A percentile compares a stretch with the other conserved stretches of the same genome.
Conservation (phyloP, 2,797 vertebrate genomes). For the Gambelia wislizenii region DNA sequence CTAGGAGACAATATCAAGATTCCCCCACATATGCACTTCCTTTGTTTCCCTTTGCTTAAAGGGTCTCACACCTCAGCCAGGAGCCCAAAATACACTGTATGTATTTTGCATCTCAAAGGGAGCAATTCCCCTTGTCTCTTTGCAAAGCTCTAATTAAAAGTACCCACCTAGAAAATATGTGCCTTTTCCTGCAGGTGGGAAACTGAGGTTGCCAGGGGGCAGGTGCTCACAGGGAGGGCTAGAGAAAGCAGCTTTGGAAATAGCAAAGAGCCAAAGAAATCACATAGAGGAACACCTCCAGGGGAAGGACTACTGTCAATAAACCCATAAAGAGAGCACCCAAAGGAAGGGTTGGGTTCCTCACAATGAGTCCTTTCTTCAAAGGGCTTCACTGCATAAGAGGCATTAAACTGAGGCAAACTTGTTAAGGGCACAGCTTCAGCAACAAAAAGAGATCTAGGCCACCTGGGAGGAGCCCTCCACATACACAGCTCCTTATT, state of each 20-base stretch:
- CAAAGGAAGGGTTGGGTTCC: slow-evolving; percentile 2
- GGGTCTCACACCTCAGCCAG: slow-evolving; percentile 1
- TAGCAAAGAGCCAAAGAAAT: not conserved
- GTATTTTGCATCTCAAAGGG: not conserved
- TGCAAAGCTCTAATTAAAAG: slow-evolving; percentile 29
- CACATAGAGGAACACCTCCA: not conserved
- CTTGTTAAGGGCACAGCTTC: not conserved
- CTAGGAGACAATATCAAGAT: not conserved
- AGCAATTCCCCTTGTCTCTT: not conserved
- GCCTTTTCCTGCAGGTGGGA: slow-evolving; percentile 10
- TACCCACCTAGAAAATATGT: slow-evolving; percentile 11
- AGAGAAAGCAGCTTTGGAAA: slow-evolving; percentile 3
- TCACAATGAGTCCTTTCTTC: not conserved
- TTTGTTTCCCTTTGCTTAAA: not conserved
- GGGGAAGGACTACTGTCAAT: not conserved
- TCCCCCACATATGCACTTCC: not conserved
- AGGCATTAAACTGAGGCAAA: not conserved
- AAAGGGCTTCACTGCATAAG: not conserved
- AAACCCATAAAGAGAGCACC: not conserved
- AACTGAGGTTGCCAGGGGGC: not conserved
- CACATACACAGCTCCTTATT: not conserved
- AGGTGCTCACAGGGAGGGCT: slow-evolving; percentile 9
- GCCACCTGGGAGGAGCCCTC: not conserved
- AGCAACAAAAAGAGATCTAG: not conserved
- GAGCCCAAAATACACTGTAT: not conserved